These are phyloP conservation scores for Bathynomus jamesi DNA, from an alignment of 1,140 invertebrate genomes.

Conservation along the genomic window DNA sequence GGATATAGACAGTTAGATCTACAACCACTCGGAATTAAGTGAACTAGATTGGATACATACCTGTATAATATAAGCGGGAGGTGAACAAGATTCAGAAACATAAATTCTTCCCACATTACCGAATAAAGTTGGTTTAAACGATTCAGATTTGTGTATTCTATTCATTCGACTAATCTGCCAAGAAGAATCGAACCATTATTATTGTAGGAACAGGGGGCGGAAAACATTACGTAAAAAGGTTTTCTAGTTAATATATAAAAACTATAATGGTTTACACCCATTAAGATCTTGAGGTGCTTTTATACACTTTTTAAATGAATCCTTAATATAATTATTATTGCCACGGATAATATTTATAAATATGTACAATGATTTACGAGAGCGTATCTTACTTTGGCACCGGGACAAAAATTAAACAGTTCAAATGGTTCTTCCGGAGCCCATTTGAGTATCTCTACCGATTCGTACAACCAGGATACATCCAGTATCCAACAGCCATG, in stretches of 20 bases:
- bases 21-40: no score
- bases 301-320: neutral
- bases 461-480: neutral
- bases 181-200: neutral
- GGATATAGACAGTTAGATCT: no score
- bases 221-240: no score
- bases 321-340: neutral
- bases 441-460: neutral
- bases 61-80: neutral
- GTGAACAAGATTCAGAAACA: neutral
- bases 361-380: neutral
- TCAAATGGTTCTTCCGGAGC: conserved; percentile 1
- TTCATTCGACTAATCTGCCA: neutral
- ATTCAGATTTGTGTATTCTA: neutral
- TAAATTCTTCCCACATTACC: neutral
- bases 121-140: neutral
- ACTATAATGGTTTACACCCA: neutral
- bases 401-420: neutral
- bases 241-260: neutral
- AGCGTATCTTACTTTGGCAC: neutral
- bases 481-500: neutral
- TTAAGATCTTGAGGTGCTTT: neutral
- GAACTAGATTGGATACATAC: neutral
- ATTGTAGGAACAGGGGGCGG: no score
- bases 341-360: neutral